phyloP scores from a whole-genome alignment of 2,888 invertebrate genomes.

The Philereme transversata region DNA sequence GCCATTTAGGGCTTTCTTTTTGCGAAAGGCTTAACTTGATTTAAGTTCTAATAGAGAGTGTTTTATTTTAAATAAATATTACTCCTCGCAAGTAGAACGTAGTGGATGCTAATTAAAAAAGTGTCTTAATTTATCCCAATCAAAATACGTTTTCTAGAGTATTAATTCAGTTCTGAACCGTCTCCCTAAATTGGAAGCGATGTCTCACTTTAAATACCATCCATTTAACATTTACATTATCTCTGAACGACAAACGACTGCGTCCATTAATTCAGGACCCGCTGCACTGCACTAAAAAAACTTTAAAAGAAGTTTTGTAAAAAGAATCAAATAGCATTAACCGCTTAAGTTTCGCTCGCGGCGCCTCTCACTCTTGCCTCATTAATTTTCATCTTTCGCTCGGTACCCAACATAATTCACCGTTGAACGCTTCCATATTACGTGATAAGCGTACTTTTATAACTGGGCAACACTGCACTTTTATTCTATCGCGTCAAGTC shows the following conservation, averaged over 20 bases:
- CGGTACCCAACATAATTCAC: constrained; percentile 79
- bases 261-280: constrained; percentile 58
- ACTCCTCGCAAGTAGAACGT: constrained; percentile 13
- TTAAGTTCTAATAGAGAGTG: constrained; percentile 28
- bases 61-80: constrained; percentile 26
- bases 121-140: constrained; percentile 29
- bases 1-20: constrained; percentile 30
- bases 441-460: constrained; percentile 76
- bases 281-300: constrained; percentile 51
- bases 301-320: constrained; percentile 48
- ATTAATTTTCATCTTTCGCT: constrained; percentile 82
- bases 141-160: constrained; percentile 33
- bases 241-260: constrained; percentile 55
- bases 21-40: constrained; percentile 26
- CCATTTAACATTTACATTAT: constrained; percentile 59
- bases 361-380: constrained; percentile 73
- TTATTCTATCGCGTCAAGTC: constrained; percentile 74
- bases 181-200: constrained; percentile 50
- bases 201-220: constrained; percentile 55
- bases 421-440: constrained; percentile 79
- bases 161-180: constrained; percentile 46
- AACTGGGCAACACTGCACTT: constrained; percentile 60
- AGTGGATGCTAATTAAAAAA: constrained; percentile 12
- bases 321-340: constrained; percentile 67
- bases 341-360: constrained; percentile 56